Evolutionary conservation across 1,140 invertebrate species (phyloP).

Genomic region (Hermetia illucens): DNA sequence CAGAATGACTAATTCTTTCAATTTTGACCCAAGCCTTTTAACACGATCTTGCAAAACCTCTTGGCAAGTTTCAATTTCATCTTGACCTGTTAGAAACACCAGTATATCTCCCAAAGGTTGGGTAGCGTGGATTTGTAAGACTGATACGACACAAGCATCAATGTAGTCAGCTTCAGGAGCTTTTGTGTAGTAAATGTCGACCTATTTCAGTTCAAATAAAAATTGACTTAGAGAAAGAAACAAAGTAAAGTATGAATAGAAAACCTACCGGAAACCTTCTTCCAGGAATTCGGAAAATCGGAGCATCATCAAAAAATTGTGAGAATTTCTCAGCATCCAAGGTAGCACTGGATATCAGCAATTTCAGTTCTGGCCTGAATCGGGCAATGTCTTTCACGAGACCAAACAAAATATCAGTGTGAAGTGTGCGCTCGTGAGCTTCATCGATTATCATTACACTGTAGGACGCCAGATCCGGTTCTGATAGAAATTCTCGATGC

Average conservation of each 20-base stretch:
- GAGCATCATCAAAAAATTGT: conserved; percentile 95
- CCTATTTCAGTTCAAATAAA: conserved; percentile 4
- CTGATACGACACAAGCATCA: conserved; percentile 91
- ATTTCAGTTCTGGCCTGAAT: conserved; percentile 87
- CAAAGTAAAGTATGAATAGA: not conserved
- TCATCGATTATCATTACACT: conserved; percentile 99
- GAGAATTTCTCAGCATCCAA: conserved; percentile 98
- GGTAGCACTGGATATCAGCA: conserved; percentile 95
- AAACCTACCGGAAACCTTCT: conserved; percentile 48
- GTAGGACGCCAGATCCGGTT: conserved; percentile 88
- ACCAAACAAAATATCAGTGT: conserved; percentile 97
- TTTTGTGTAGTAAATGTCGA: conserved; percentile 98
- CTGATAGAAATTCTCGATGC: conserved; percentile 91
- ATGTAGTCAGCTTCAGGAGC: conserved; percentile 98
- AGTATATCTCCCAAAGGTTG: conserved; percentile 91
- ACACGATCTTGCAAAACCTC: conserved; percentile 86
- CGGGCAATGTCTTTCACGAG: conserved; percentile 95
- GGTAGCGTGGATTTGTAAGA: conserved; percentile 95
- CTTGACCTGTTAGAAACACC: conserved; percentile 91
- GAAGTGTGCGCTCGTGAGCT: conserved; percentile 94
- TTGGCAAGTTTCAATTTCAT: conserved; percentile 94
- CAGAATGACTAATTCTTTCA: conserved; percentile 84
- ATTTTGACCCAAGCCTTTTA: conserved; percentile 78
- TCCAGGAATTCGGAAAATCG: conserved; percentile 94
- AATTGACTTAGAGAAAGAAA: not conserved